Evolutionary conservation across 2,888 invertebrate genomes (phyloP).

Genomic region (Deilephila porcellus): DNA sequence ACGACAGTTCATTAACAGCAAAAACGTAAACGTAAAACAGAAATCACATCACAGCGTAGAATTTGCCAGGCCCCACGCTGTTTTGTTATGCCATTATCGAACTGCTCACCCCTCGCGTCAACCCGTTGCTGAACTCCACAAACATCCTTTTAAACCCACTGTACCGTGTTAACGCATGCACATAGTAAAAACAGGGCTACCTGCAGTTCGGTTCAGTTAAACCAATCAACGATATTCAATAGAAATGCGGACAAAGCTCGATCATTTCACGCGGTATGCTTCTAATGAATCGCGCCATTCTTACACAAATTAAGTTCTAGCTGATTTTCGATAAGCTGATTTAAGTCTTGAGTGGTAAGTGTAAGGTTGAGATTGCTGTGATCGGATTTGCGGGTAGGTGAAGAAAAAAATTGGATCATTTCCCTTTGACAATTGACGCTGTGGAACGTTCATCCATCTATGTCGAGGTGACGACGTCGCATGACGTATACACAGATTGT

Average conservation of each 20-base stretch:
- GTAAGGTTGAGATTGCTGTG: conserved; percentile 37
- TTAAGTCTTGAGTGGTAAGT: conserved; percentile 31
- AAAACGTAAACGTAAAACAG: no score
- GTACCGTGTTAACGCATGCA: conserved; percentile 15
- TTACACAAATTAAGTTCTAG: conserved; percentile 58
- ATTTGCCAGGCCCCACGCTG: conserved; percentile 20
- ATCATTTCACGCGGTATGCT: conserved; percentile 49
- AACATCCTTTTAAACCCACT: conserved; percentile 16
- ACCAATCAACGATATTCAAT: conserved; percentile 47
- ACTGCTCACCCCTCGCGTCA: neutral
- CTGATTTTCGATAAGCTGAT: conserved; percentile 38
- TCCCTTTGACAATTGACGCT: conserved; percentile 64
- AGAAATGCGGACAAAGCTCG: conserved; percentile 50
- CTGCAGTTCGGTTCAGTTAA: conserved; percentile 17
- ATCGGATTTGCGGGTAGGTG: conserved; percentile 34
- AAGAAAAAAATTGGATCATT: conserved; percentile 61
- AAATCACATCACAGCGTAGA: neutral
- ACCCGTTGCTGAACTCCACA: conserved; percentile 9
- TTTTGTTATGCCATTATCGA: conserved; percentile 16
- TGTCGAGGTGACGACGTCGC: conserved; percentile 44
- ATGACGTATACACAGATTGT: conserved; percentile 32
- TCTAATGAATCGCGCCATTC: conserved; percentile 54
- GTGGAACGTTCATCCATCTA: conserved; percentile 65
- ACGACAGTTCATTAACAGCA: no score
- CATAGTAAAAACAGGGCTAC: conserved; percentile 26